phyloP scores from a whole-genome alignment of 2,113 vertebrate species.

The Paralichthys olivaceus region DNA sequence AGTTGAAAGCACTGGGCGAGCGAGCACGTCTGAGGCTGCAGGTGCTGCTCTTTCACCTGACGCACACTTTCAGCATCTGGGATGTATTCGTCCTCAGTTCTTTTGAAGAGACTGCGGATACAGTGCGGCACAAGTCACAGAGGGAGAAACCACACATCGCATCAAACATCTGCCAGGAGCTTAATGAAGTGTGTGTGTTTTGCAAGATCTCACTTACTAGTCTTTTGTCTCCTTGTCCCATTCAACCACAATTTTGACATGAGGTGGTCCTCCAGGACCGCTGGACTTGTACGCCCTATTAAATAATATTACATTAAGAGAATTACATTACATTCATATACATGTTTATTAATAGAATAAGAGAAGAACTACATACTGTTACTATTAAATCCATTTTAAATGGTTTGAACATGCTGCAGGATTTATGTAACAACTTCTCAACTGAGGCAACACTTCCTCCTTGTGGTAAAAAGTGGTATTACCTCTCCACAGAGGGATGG shows the following conservation, averaged over 20 bases:
- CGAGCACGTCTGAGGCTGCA: slow-evolving; percentile 95
- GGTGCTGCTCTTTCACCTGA: slow-evolving; percentile 91
- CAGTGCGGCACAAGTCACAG: slow-evolving; percentile 38
- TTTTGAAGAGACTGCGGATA: slow-evolving; percentile 91
- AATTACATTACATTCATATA: neutral
- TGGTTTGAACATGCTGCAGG: neutral
- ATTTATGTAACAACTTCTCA: slow-evolving; percentile 9
- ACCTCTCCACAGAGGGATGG: slow-evolving; percentile 96
- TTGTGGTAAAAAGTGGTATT: slow-evolving; percentile 49
- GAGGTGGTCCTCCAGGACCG: slow-evolving; percentile 93
- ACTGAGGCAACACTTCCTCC: slow-evolving; percentile 25
- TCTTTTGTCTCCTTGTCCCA: slow-evolving; percentile 99
- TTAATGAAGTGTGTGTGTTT: neutral
- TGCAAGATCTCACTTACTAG: slow-evolving; percentile 87
- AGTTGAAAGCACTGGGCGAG: slow-evolving; percentile 99
- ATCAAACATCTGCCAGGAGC: neutral
- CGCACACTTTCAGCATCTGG: slow-evolving; percentile 96
- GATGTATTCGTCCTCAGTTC: slow-evolving; percentile 95
- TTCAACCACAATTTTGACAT: slow-evolving; percentile 97
- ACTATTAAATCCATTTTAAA: neutral
- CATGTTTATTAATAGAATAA: too few relatives aligned
- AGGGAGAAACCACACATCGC: neutral
- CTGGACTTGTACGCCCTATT: slow-evolving; percentile 92
- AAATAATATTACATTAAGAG: neutral
- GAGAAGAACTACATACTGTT: neutral